A percentile compares a stretch with the other conserved stretches of the same genome.
These are phyloP conservation scores for Pitta sordida DNA, from an alignment of 2,113 vertebrate species.

Conservation along the genomic window DNA sequence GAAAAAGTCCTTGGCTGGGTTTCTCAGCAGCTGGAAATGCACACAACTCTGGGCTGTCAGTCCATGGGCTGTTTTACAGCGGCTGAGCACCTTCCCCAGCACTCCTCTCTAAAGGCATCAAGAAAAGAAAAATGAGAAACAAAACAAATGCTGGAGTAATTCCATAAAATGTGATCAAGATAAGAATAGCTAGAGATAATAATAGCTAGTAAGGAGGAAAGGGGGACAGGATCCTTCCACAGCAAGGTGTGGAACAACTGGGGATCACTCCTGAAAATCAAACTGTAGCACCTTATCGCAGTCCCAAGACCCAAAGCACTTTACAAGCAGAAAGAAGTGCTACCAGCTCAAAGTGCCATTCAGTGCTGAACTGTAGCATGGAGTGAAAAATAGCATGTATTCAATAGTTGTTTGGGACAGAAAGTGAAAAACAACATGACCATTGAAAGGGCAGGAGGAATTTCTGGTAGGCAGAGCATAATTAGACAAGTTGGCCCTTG, in stretches of 20 bases:
- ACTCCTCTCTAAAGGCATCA: not conserved
- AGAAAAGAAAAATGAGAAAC: not conserved
- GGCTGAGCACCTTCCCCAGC: not conserved
- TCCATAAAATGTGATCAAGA: not conserved
- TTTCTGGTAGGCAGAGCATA: slow-evolving; percentile 10
- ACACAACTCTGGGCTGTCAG: not conserved
- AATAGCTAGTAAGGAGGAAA: not conserved
- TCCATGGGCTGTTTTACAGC: not conserved
- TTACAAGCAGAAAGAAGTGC: not conserved
- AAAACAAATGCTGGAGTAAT: not conserved
- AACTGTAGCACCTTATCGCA: not conserved
- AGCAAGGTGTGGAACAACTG: not conserved
- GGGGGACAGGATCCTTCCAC: not conserved
- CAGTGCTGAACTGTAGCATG: not conserved
- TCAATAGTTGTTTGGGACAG: not conserved
- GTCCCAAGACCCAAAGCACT: not conserved
- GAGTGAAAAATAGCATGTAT: not conserved
- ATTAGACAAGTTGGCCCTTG: not conserved
- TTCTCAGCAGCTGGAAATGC: not conserved
- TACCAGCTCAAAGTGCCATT: not conserved
- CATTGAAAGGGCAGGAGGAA: not conserved
- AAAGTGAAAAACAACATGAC: not conserved
- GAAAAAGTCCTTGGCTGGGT: not conserved
- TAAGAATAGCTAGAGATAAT: not conserved
- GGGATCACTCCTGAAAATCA: not conserved